phyloP scores from a whole-genome alignment of 2,797 vertebrate species.

The Ispidina lecontei region DNA sequence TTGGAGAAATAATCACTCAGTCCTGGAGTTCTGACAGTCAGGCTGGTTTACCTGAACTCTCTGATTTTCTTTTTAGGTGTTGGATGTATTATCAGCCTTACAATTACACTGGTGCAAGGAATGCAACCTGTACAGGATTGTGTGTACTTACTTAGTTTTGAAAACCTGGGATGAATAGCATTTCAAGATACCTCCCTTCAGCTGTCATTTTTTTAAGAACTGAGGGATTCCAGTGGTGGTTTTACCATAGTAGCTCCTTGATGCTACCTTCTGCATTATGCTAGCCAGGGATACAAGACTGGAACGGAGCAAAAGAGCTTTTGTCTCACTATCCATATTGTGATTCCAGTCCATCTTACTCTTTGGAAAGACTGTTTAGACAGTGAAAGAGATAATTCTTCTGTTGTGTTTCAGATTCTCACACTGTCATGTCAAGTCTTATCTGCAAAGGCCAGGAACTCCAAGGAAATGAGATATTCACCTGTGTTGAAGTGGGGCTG shows the following conservation, averaged over 20 bases:
- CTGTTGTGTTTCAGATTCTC: background rate
- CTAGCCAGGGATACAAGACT: background rate
- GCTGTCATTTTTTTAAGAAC: background rate
- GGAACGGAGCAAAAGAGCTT: background rate
- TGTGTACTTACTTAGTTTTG: background rate
- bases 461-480: background rate
- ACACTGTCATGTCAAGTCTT: background rate
- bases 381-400: background rate
- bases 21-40: background rate
- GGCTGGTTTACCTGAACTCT: background rate
- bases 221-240: background rate
- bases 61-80: background rate
- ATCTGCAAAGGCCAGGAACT: background rate
- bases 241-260: background rate
- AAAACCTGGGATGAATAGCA: background rate
- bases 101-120: fast-evolving
- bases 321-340: background rate
- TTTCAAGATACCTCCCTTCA: background rate
- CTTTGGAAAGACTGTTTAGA: background rate
- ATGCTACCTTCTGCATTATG: background rate
- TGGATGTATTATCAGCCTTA: background rate
- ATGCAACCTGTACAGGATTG: background rate
- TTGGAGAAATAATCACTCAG: background rate
- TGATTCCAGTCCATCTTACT: background rate
- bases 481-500: background rate